These are phyloP conservation scores for Clarias platycephalus DNA, from an alignment of 2,797 vertebrate species.

Conservation along the genomic window DNA sequence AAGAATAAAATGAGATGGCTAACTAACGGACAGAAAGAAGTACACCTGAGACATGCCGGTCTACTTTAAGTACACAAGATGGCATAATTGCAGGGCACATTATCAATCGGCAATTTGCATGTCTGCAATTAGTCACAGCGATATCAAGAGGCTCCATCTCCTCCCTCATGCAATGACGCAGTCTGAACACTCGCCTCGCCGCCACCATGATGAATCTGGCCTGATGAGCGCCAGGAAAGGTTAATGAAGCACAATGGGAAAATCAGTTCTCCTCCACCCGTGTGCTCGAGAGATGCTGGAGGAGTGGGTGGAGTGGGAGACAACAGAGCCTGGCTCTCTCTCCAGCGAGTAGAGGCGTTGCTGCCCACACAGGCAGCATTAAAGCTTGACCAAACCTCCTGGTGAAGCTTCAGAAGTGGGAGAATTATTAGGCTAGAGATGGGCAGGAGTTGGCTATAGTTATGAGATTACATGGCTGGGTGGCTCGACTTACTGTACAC, in stretches of 20 bases:
- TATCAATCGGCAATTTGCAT: constrained; percentile 60
- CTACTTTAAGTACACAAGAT: constrained; percentile 32
- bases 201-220: constrained; percentile 60
- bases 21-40: constrained; percentile 10
- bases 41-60: constrained; percentile 46
- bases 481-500: constrained; percentile 30
- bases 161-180: constrained; percentile 47
- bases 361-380: constrained; percentile 53
- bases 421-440: constrained; percentile 40
- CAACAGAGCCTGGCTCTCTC: constrained; percentile 50
- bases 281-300: constrained; percentile 48
- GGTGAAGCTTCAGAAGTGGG: constrained; percentile 21
- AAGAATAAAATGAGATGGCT: constrained; percentile 1
- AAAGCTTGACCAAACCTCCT: constrained; percentile 48
- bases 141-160: constrained; percentile 51
- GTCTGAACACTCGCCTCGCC: constrained; percentile 54
- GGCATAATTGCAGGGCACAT: constrained; percentile 45
- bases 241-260: constrained; percentile 74
- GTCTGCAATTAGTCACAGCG: constrained; percentile 54
- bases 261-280: constrained; percentile 66
- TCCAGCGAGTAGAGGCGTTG: constrained; percentile 47
- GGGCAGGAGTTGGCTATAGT: not conserved
- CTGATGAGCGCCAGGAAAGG: constrained; percentile 66
- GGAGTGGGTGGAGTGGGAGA: constrained; percentile 52
- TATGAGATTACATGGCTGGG: constrained; percentile 21